Evolutionary conservation across 2,888 invertebrate genomes (phyloP).

Genomic region (Magallana nippona): DNA sequence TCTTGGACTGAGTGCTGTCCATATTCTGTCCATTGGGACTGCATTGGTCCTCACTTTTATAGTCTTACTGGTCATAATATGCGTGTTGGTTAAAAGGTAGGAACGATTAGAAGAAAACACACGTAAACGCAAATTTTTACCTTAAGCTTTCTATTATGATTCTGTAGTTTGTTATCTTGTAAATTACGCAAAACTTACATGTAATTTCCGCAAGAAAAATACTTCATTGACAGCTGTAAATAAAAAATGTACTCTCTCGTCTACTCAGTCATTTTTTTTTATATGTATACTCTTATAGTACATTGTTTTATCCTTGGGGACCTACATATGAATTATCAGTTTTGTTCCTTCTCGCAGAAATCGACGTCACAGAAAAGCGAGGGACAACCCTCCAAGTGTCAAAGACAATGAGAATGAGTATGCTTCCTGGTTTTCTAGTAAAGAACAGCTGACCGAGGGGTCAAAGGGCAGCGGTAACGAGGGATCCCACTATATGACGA

Average conservation of each 20-base stretch:
- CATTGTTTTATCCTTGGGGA: too few relatives aligned
- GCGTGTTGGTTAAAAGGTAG: background rate
- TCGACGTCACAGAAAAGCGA: background rate
- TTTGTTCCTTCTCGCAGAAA: background rate
- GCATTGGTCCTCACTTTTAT: background rate
- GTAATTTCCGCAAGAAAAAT: too few relatives aligned
- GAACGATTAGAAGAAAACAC: too few relatives aligned
- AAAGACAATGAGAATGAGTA: background rate
- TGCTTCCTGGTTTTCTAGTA: background rate
- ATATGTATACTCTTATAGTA: too few relatives aligned
- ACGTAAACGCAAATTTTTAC: too few relatives aligned
- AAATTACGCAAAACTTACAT: too few relatives aligned
- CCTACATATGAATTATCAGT: too few relatives aligned
- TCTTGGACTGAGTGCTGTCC: background rate
- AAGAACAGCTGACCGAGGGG: background rate
- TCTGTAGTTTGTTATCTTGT: too few relatives aligned
- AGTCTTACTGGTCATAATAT: background rate
- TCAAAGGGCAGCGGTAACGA: background rate
- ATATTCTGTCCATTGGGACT: background rate
- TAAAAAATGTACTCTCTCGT: too few relatives aligned
- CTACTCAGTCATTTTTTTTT: too few relatives aligned
- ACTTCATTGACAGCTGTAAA: too few relatives aligned
- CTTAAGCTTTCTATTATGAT: too few relatives aligned
- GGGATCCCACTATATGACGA: constrained; percentile 7
- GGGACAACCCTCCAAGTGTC: background rate